Base-by-base conservation (phyloP, 2,888 invertebrate genomes). In the Patella ulyssiponensis region DNA sequence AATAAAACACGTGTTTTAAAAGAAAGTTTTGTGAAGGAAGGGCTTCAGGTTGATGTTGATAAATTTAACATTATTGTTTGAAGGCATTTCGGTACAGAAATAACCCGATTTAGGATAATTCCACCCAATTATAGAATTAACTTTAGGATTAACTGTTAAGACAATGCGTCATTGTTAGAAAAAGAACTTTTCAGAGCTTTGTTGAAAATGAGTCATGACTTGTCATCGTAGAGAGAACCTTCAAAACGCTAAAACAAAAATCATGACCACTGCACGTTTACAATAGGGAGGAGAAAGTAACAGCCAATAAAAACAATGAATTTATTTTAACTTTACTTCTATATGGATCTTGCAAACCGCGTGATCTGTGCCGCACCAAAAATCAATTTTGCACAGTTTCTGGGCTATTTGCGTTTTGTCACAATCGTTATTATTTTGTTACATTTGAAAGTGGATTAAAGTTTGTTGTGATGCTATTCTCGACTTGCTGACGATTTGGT, bases 281-380 rank as follows among this genome's bases (percentile, higher is more conserved):
- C 4, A 64, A 20, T 64, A 27, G 80, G 82, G 82, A 75, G 80
- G 79, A n/a, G 64, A 77, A 80, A 23, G 76, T 74, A 82, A 82
- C 78, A 82, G 82, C 82, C 80, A 15, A 73, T 70, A 70, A 70
- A 64, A 75, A 75, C 52, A 58, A 52, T 70, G 33, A 69, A 54
- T 75, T 75, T 70, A 75, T 70, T 70, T 75, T 69, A 44, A 54
- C 69, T 75, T 69, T 75, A 33, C 51, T 58, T 74, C 58, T 74
- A 44, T 44, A 44, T 44, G 44, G 44, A 44, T 44, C 44, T 44
- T 44, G 44, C 44, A 44, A 44, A 44, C 44, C 9, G 44, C 44
- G 44, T 44, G 44, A 44, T 44, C 44, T 44, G 44, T 44, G 64
- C 23, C 64, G 64, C 64, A 64, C 23, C 23, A 4, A 15, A 23